Evolutionary conservation across 2,797 vertebrate species (phyloP), one percentile per base, ranked within the genome.

Genomic region (Leuciscus waleckii): DNA sequence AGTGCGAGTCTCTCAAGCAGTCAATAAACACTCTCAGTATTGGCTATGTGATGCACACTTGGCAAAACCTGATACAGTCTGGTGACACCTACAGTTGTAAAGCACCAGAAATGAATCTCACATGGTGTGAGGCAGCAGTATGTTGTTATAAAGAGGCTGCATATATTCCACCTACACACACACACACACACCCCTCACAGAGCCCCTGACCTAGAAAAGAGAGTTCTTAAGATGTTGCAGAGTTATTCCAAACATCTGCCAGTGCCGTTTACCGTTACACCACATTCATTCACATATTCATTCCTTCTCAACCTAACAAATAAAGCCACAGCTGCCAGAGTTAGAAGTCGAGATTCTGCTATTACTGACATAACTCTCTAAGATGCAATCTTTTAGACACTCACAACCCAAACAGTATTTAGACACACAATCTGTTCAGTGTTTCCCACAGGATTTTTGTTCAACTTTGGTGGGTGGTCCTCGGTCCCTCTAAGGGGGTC

Each of bases 181-280:
- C 82, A 70, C 82, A 78, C 37, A 70, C 79, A 74, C 37, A 75
- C 78, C 79, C 74, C 80, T 79, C 63, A 16, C 81, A 80, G 69
- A 75, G 81, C 79, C 81, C 67, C 85, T 85, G 90, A 84, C 90
- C 82, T 85, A 90, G 76, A 89, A 89, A 88, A 86, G 41, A 75
- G 76, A 58, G 29, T 58, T 81, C 82, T 58, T 77, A 77, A 83
- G 35, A 56, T 39, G 74, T 61, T 54, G 82, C 51, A 46, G 84
- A 81, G 83, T 82, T 87, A 85, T 87, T 87, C 56, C 83, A 74
- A 83, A 82, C 88, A 89, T 85, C 81, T 88, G 87, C 81, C 46
- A 46, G 74, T 80, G 61, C 76, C 37, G 46, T 79, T 84, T 85
- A 75, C 23, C 63, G 56, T 83, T 86, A 84, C 76, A 85, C 87